These are phyloP conservation scores for Drosophila histrio DNA, from an alignment of 2,888 invertebrate genomes.

Conservation along the genomic window DNA sequence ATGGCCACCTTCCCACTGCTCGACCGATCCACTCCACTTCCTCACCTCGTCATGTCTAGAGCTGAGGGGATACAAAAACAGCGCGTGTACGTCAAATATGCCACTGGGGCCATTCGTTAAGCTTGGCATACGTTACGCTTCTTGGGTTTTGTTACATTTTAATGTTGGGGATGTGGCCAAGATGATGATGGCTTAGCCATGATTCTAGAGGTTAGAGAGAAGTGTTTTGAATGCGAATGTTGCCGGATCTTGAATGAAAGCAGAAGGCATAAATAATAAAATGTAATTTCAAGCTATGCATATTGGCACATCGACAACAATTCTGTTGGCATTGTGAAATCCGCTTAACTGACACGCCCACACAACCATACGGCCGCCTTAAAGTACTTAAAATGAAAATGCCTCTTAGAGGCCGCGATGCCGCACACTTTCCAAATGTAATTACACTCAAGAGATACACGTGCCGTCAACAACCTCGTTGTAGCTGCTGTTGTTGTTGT, in stretches of 20 bases:
- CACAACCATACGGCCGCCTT: background rate
- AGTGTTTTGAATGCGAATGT: conserved; percentile 4
- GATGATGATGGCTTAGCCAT: conserved; percentile 30
- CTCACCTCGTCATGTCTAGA: background rate
- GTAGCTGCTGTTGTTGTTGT: conserved; percentile 16
- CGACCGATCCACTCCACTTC: background rate
- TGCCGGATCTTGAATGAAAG: conserved; percentile 30
- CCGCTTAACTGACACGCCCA: conserved; percentile 41
- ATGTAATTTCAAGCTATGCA: conserved; percentile 59
- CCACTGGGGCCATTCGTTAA: conserved; percentile 51
- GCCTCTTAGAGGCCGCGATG: conserved; percentile 45
- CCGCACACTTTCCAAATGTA: conserved; percentile 71
- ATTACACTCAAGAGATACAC: conserved; percentile 75
- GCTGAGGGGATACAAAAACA: conserved; percentile 8
- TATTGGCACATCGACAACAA: conserved; percentile 58
- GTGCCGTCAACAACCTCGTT: conserved; percentile 61
- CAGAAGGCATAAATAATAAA: conserved; percentile 63
- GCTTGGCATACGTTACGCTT: conserved; percentile 57
- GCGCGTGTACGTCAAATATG: conserved; percentile 69
- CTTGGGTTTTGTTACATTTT: conserved; percentile 56
- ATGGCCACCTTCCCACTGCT: background rate
- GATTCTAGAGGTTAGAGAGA: background rate
- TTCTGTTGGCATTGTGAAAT: conserved; percentile 40
- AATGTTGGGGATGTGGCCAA: conserved; percentile 28
- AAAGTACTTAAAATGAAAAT: conserved; percentile 48